Percentiles rank a stretch among this genome's conserved stretches.
Conservation (phyloP, 2,797 vertebrate genomes). For the Siniperca scherzeri region DNA sequence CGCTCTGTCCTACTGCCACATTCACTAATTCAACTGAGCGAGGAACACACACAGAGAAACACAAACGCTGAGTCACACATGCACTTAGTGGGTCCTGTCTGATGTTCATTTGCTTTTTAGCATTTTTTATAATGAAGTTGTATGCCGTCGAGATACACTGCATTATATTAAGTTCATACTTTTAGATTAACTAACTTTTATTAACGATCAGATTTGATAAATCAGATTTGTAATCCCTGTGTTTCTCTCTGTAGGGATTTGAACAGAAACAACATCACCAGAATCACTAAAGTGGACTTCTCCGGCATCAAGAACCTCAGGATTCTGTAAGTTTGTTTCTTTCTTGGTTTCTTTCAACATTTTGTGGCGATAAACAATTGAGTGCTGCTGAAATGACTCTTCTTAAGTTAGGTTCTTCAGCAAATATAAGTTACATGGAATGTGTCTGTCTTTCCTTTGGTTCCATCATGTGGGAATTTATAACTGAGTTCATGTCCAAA, state of each 20-base stretch:
- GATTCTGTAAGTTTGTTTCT: constrained; percentile 91
- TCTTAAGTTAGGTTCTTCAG: neutral
- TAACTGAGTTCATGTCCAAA: neutral
- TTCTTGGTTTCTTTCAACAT: neutral
- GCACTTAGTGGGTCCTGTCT: neutral
- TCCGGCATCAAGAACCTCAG: constrained; percentile 96
- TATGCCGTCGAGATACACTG: neutral
- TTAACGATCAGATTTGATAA: neutral
- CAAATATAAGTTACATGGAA: neutral
- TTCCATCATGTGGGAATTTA: neutral
- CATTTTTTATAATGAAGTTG: neutral
- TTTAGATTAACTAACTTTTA: neutral
- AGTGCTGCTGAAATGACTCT: neutral
- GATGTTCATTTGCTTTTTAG: neutral
- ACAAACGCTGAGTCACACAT: constrained; percentile 14
- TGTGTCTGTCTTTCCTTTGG: neutral
- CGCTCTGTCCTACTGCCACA: constrained; percentile 39
- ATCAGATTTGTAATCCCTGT: neutral
- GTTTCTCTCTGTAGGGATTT: constrained; percentile 89
- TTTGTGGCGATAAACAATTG: neutral
- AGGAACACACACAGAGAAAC: constrained; percentile 31
- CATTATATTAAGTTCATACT: neutral
- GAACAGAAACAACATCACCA: constrained; percentile 97
- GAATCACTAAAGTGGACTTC: constrained; percentile 96
- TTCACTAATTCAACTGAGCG: constrained; percentile 13